Evolutionary conservation across 2,888 invertebrate genomes (phyloP).

Genomic region (Augochlorella aurata): DNA sequence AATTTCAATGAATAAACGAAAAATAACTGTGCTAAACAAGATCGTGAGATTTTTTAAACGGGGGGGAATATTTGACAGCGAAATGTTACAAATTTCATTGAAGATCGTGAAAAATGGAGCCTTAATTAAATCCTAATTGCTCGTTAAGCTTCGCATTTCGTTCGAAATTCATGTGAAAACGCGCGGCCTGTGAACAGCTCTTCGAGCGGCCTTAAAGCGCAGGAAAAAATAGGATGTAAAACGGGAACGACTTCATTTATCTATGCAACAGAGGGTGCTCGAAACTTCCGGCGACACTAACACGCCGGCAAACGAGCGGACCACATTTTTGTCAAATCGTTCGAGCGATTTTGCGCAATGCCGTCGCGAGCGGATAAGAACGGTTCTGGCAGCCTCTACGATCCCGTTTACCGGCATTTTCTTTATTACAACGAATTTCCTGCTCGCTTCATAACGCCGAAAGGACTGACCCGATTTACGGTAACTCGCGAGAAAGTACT

Average conservation of each 20-base stretch:
- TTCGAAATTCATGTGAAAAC: background rate
- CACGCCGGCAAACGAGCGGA: constrained; percentile 15
- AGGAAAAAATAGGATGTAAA: background rate
- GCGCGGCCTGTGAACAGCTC: background rate
- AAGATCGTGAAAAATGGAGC: too few species aligned
- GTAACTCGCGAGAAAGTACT: constrained; percentile 40
- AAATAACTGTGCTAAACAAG: too few species aligned
- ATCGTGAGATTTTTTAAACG: too few species aligned
- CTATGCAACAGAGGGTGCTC: constrained; percentile 8
- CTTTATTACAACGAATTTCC: constrained; percentile 64
- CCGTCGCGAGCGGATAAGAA: constrained; percentile 53
- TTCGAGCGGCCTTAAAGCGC: background rate
- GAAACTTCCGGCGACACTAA: constrained; percentile 16
- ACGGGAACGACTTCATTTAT: constrained; percentile 1
- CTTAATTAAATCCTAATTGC: background rate
- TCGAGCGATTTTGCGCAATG: constrained; percentile 45
- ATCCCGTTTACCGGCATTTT: constrained; percentile 57
- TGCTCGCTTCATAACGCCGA: constrained; percentile 47
- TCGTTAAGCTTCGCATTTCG: background rate
- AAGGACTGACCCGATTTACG: constrained; percentile 58
- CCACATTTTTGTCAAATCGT: constrained; percentile 54
- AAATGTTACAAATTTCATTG: too few species aligned
- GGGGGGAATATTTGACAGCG: too few species aligned
- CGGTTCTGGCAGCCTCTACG: constrained; percentile 28
- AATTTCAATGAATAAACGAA: too few species aligned